Conservation (phyloP, 2,797 vertebrate genomes). For the Tangara arthus region DNA sequence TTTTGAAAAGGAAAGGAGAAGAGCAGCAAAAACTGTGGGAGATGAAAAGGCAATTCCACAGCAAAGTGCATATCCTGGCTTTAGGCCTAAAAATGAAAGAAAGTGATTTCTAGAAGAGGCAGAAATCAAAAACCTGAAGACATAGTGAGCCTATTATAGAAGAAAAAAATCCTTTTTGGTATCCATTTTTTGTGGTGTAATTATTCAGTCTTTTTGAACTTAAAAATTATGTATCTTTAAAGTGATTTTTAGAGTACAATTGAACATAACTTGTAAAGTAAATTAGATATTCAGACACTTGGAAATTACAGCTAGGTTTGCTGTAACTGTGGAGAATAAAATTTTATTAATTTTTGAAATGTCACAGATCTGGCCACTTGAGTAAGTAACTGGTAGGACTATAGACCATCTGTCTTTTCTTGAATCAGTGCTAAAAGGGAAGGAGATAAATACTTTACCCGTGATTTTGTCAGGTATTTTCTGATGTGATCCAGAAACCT, state of each 20-base stretch:
- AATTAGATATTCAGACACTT: not conserved
- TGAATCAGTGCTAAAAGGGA: not conserved
- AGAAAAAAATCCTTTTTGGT: not conserved
- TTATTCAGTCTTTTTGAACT: not conserved
- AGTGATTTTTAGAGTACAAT: not conserved
- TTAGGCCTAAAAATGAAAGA: constrained; percentile 5
- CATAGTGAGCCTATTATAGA: not conserved
- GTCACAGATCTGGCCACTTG: not conserved
- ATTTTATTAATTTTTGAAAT: not conserved
- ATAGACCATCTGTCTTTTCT: not conserved
- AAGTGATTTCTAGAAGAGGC: not conserved
- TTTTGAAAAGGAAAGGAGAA: constrained; percentile 28
- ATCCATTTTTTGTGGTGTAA: not conserved
- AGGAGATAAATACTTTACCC: constrained; percentile 2
- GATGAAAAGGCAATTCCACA: constrained; percentile 4
- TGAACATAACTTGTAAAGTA: not conserved
- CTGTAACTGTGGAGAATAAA: not conserved
- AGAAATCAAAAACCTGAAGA: not conserved
- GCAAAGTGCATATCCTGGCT: not conserved
- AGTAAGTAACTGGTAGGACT: not conserved
- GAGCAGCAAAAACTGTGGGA: constrained; percentile 2
- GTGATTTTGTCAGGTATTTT: constrained; percentile 20
- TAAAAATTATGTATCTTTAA: not conserved
- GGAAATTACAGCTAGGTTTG: not conserved
- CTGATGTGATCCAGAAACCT: constrained; percentile 17